Base-by-base conservation (phyloP, 2,888 invertebrate species). In the Lasiommata megera region DNA sequence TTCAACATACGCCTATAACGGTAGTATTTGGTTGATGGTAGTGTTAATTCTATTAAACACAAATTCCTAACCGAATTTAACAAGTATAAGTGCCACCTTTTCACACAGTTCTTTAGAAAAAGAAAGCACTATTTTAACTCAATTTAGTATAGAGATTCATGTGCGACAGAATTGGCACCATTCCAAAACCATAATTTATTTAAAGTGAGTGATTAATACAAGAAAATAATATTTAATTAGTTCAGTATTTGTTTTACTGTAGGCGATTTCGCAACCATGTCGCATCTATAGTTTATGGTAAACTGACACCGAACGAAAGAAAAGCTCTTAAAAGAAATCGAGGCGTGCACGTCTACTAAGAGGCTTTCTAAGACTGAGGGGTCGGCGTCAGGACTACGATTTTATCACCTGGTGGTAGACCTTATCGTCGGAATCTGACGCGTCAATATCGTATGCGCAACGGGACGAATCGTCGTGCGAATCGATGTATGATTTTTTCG, bases 371-470 rank as follows among this genome's bases (percentile, higher is more conserved):
- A 71, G 66, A 73, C 76, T 76, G 77, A 73, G 73, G 80, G 77
- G 75, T 69, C 80, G 75, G 80, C 84, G 84, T 75, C 87, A 79
- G 80, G 74, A 76, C 88, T 88, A 88, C 85, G 80, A 75, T 74
- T 74, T 75, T 72, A 75, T 84, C 87, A 90, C 90, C 90, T 90
- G 88, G 71, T 80, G 88, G 80, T 84, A 89, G 72, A 78, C 75
- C 81, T 85, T 88, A 81, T 90, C 89, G 77, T 88, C 89, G 80
- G 84, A 81, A 73, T 89, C 90, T 71, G 89, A 88, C 80, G 86
- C 79, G 73, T 89, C 89, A 72, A 88, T 83, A 86, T 89, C 90
- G 80, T 85, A 90, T 82, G 79, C 84, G 83, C 87, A 87, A 70
- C 86, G 87, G 76, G 88, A 84, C 73, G 88, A 84, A 76, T 84